These are phyloP conservation scores for Keiferia lycopersicella DNA, from an alignment of 2,888 invertebrate species.

Conservation along the genomic window DNA sequence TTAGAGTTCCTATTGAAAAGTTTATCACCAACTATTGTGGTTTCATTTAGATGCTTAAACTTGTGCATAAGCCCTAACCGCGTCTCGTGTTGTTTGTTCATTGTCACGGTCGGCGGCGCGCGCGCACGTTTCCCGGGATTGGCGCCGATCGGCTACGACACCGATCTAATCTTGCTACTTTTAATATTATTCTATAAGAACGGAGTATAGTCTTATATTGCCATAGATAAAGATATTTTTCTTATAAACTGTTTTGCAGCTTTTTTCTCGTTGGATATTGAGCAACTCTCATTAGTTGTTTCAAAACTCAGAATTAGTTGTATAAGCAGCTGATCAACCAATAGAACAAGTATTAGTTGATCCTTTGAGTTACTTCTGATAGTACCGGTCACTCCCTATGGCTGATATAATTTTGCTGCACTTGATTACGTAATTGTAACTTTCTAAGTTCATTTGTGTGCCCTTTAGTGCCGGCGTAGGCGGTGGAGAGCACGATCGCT, in stretches of 20 bases:
- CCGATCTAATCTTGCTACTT: neutral
- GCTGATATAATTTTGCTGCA: neutral
- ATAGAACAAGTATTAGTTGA: neutral
- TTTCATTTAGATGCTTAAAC: neutral
- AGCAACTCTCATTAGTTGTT: no score
- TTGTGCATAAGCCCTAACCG: neutral
- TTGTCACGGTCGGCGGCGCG: slow-evolving; percentile 28
- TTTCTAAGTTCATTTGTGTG: slow-evolving; percentile 1
- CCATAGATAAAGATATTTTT: neutral
- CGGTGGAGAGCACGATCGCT: neutral
- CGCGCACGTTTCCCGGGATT: slow-evolving; percentile 1
- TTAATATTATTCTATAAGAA: neutral
- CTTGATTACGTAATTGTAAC: neutral
- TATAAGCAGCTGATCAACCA: no score
- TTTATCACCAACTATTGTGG: no score
- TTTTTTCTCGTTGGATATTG: no score
- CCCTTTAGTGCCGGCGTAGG: slow-evolving; percentile 16
- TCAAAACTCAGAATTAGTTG: no score
- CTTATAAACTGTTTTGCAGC: no score
- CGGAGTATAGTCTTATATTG: neutral
- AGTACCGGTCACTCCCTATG: neutral
- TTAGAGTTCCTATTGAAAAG: no score
- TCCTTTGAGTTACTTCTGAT: neutral
- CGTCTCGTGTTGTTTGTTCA: slow-evolving; percentile 25
- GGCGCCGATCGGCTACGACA: neutral